These are phyloP conservation scores for Macroglossus sobrinus DNA, from an alignment of 2,113 vertebrate genomes.

Conservation along the genomic window DNA sequence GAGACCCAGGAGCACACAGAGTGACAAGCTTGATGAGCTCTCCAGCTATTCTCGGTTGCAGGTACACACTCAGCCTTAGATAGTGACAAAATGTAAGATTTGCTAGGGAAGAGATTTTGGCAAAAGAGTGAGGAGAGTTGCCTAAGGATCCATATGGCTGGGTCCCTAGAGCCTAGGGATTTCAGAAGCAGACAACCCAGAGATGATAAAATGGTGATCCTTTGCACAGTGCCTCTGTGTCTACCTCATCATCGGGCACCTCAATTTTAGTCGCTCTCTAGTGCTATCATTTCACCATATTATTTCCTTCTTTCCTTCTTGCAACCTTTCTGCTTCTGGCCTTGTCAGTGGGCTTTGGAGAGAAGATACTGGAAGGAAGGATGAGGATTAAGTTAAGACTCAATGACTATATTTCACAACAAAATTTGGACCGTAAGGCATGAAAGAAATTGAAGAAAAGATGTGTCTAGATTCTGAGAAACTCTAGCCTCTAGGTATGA, in stretches of 20 bases:
- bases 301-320: not conserved
- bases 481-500: not conserved
- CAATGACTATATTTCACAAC: not conserved
- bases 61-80: not conserved
- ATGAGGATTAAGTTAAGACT: not conserved
- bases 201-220: not conserved
- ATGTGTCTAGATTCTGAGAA: not conserved
- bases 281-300: not conserved
- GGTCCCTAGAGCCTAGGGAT: not conserved
- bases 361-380: not conserved
- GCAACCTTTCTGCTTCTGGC: not conserved
- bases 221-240: not conserved
- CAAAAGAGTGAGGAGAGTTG: not conserved
- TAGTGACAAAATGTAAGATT: not conserved
- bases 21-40: not conserved
- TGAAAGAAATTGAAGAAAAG: conserved; percentile 7
- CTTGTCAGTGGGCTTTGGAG: not conserved
- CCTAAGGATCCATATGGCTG: not conserved
- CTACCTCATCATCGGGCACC: rapidly evolving
- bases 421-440: not conserved
- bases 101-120: not conserved
- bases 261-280: not conserved
- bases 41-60: not conserved
- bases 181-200: not conserved
- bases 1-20: not conserved